A percentile compares a stretch with the other conserved stretches of the same genome.
Conservation (phyloP, 2,797 vertebrate genomes). For the Acipenser transmontanus region DNA sequence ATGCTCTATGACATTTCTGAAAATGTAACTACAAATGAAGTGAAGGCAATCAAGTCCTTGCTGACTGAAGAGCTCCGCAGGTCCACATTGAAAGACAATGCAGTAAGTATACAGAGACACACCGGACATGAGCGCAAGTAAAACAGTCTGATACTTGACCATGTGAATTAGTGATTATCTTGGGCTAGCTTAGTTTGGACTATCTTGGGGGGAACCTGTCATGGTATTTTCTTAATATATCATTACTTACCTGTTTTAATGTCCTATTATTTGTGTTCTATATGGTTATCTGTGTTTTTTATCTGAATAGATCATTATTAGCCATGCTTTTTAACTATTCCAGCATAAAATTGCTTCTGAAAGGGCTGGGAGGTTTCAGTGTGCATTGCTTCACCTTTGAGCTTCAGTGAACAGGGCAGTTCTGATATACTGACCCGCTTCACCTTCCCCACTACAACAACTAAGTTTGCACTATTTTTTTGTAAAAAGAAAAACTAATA, state of each 20-base stretch:
- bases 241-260: background rate
- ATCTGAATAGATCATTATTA: background rate
- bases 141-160: background rate
- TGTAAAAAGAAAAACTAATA: no score
- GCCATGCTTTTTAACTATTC: no score
- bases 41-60: slow-evolving; percentile 47
- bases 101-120: slow-evolving; percentile 38
- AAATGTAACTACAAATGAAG: slow-evolving; percentile 33
- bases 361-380: no score
- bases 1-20: slow-evolving; percentile 51
- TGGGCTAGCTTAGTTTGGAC: background rate
- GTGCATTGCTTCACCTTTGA: no score
- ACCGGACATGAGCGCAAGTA: background rate
- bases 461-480: no score
- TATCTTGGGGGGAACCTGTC: no score
- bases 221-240: background rate
- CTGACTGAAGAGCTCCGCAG: slow-evolving; percentile 19
- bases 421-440: no score
- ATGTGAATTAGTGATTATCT: background rate
- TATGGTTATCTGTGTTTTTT: background rate
- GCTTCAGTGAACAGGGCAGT: no score
- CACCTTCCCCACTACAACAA: no score
- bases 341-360: no score
- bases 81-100: slow-evolving; percentile 35
- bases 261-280: background rate